Base-by-base conservation (phyloP, 2,113 vertebrate genomes). In the Salvelinus sp. region DNA sequence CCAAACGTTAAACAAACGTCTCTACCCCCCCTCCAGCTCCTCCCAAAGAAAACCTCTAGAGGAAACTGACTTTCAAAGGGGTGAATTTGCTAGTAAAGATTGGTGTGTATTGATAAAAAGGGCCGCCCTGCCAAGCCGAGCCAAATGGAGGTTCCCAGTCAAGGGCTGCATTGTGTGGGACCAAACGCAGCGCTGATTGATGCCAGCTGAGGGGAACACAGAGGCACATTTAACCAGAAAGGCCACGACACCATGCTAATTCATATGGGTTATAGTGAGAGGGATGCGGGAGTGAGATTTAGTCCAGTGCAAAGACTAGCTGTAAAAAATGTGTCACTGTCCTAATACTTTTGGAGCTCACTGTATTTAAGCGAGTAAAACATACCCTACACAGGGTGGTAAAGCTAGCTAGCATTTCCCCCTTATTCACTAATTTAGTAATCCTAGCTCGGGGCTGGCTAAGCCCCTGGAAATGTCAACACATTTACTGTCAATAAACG, bases 141-240 rank as follows among this genome's bases (percentile, higher is more conserved):
- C 81, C 82, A 92, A 91, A 91, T 74, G 75, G 78, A 88, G 48
- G 88, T 82, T 90, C 85, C 82, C 28, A 85, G 88, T 93, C 86
- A 91, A 95, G 93, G 93, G 92, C 89, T 93, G 83, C 88, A 92
- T 91, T 87, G 77, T 87, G 91, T 88, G 92, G 82, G 88, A 82
- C 82, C 84, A 62, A 22, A 75, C 74, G 85, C 88, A 89, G 74
- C 84, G 84, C 86, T 94, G 93, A 95, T 90, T 91, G 93, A 93
- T 94, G 94, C 93, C 93, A 95, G 94, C 88, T 92, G 93, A 94
- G 83, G 88, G 64, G 83, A 87, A 95, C 91, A 94, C 93, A 92
- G 93, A 91, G 88, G 75, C 86, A 90, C 91, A 93, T 90, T 92
- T 93, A 94, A 87, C 76, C 30, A 57, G 71, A 18, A 77, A 79